Evolutionary conservation across 2,888 invertebrate species (phyloP).

Genomic region (Agriopis aurantiaria): DNA sequence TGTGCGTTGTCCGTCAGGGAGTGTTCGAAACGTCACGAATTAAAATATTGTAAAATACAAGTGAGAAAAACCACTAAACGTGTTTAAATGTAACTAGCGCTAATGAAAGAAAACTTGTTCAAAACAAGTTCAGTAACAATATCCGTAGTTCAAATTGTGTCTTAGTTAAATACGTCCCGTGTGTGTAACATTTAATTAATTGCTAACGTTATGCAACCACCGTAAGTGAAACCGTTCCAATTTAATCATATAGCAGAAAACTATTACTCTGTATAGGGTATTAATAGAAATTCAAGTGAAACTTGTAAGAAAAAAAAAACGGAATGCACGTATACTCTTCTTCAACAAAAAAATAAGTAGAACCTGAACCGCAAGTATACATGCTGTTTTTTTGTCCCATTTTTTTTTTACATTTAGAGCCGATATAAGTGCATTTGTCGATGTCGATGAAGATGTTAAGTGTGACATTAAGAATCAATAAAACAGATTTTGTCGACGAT

Average conservation of each 20-base stretch:
- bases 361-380: no score
- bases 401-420: no score
- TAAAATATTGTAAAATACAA: background rate
- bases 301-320: background rate
- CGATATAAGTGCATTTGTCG: no score
- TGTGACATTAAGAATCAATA: no score
- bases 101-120: conserved; percentile 4
- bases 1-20: no score
- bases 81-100: background rate
- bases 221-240: conserved; percentile 8
- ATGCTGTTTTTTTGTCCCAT: no score
- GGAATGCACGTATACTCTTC: background rate
- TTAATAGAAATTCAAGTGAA: background rate
- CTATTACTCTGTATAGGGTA: background rate
- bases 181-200: conserved; percentile 23
- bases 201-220: conserved; percentile 10
- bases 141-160: conserved; percentile 7
- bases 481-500: no score
- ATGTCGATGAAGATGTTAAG: no score
- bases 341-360: no score
- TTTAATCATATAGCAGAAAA: conserved; percentile 4
- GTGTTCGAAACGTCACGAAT: no score
- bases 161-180: conserved; percentile 7
- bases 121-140: conserved; percentile 10
- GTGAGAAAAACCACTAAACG: background rate